Evolutionary conservation across 2,888 invertebrate species (phyloP).

Genomic region (Abrostola tripartita): DNA sequence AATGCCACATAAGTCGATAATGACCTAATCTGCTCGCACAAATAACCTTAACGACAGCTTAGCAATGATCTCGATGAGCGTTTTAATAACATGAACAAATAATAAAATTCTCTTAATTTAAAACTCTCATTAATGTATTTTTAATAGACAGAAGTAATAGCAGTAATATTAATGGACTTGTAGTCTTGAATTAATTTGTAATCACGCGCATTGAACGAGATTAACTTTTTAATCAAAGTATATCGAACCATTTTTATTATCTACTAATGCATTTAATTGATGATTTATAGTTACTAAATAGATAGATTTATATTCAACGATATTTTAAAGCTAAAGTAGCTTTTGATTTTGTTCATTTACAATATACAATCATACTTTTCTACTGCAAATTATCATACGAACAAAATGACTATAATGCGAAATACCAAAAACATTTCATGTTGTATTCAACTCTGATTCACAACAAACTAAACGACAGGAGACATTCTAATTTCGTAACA

Average conservation of each 20-base stretch:
- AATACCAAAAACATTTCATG: background rate
- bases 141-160: slow-evolving; percentile 6
- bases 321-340: too few species aligned
- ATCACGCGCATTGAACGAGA: background rate
- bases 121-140: background rate
- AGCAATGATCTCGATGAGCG: too few species aligned
- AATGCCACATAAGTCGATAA: too few species aligned
- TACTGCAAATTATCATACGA: too few species aligned
- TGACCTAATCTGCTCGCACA: too few species aligned
- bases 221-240: background rate
- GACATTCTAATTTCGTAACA: slow-evolving; percentile 37
- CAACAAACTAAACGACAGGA: slow-evolving; percentile 13
- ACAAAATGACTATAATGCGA: too few species aligned
- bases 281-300: too few species aligned
- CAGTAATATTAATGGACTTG: slow-evolving; percentile 11
- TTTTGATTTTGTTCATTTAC: too few species aligned
- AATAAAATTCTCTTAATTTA: background rate
- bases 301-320: too few species aligned
- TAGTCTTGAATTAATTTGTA: slow-evolving; percentile 19
- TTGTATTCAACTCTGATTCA: slow-evolving; percentile 5
- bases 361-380: too few species aligned
- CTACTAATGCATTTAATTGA: background rate
- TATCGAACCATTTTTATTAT: slow-evolving; percentile 8
- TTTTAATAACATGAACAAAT: too few species aligned
- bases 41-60: too few species aligned